phyloP scores from a whole-genome alignment of 2,797 vertebrate species.

The Cryptoblepharus egeriae region DNA sequence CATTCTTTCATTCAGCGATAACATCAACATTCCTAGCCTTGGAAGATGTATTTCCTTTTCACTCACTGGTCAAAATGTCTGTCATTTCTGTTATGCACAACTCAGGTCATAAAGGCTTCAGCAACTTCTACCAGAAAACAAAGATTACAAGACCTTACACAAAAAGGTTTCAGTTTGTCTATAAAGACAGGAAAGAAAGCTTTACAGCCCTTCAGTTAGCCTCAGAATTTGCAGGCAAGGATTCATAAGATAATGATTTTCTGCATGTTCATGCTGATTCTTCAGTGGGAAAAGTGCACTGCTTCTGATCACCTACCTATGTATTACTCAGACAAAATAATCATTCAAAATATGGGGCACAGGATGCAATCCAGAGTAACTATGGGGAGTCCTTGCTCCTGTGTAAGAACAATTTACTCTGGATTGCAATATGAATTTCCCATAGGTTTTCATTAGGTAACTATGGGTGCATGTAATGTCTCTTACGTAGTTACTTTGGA shows the following conservation, averaged over 20 bases:
- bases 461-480: too few relatives aligned
- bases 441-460: too few relatives aligned
- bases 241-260: neutral
- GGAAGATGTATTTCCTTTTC: neutral
- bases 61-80: neutral
- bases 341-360: neutral
- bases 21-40: neutral
- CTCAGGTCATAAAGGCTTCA: neutral
- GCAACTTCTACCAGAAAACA: neutral
- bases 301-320: neutral
- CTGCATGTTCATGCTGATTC: neutral
- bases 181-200: too few relatives aligned
- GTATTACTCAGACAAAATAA: neutral
- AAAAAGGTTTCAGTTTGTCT: too few relatives aligned
- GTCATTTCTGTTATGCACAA: fast-evolving
- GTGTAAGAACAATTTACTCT: too few relatives aligned
- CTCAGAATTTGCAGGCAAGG: neutral
- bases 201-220: neutral
- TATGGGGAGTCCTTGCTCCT: too few relatives aligned
- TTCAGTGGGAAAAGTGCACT: neutral
- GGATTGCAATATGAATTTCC: too few relatives aligned
- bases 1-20: neutral
- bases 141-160: neutral
- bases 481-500: too few relatives aligned
- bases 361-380: too few relatives aligned